Conservation (phyloP, 2,113 vertebrate species). For the Gulo gulo region DNA sequence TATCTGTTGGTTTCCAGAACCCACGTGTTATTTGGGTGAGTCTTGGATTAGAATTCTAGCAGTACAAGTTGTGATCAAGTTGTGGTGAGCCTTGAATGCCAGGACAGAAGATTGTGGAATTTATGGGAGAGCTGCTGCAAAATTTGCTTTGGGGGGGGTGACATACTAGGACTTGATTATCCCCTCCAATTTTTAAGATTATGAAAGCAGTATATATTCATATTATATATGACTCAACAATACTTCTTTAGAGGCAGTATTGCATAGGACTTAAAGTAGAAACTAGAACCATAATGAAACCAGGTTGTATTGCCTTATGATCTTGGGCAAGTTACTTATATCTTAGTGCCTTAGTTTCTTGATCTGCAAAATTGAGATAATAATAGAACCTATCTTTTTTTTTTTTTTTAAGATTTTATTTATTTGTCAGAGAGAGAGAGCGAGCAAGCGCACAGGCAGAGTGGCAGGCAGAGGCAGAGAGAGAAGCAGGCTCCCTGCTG, state of each 20-base stretch:
- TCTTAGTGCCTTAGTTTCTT: neutral
- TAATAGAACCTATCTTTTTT: neutral
- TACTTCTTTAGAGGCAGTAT: slow-evolving; percentile 4
- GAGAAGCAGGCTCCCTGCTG: too few species aligned
- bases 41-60: slow-evolving; percentile 1
- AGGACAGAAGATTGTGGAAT: neutral
- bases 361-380: neutral
- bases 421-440: too few species aligned
- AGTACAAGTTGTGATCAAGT: neutral
- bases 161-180: neutral
- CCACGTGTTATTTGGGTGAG: neutral
- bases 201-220: neutral
- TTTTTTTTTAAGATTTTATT: too few species aligned
- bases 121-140: neutral
- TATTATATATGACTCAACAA: neutral
- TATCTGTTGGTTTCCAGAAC: slow-evolving; percentile 31
- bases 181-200: neutral
- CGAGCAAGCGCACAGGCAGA: too few species aligned
- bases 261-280: neutral
- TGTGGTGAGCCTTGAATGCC: neutral
- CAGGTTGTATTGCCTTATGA: neutral
- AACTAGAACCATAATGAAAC: neutral
- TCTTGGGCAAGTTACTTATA: neutral
- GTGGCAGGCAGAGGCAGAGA: too few species aligned
- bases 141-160: neutral